A percentile compares a stretch with the other conserved stretches of the same genome.
These are phyloP conservation scores for Strigamia maritima DNA, from an alignment of 2,888 invertebrate species.

Conservation along the genomic window DNA sequence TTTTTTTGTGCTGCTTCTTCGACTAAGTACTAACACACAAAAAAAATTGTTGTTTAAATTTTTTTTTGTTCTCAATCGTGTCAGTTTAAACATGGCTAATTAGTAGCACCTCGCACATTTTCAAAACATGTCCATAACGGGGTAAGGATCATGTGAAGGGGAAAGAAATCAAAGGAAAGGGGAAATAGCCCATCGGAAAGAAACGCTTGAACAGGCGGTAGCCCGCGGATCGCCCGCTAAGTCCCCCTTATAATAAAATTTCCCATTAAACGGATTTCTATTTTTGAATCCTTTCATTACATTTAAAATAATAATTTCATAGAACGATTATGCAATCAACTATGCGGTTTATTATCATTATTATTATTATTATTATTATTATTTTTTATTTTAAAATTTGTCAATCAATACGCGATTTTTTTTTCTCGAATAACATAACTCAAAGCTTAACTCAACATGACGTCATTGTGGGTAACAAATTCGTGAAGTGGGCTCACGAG, in stretches of 20 bases:
- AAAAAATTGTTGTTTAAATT: not conserved
- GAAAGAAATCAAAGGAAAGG: not conserved
- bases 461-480: not conserved
- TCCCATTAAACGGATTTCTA: not conserved
- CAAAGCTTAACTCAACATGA: not conserved
- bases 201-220: conserved; percentile 20
- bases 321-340: too few relatives aligned
- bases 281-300: not conserved
- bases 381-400: too few relatives aligned
- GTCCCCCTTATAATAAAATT: not conserved
- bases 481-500: not conserved
- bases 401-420: not conserved
- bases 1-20: not conserved
- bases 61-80: not conserved
- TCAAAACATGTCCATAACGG: not conserved
- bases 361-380: not conserved
- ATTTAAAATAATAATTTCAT: too few relatives aligned
- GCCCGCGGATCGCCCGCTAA: conserved; percentile 21
- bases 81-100: conserved; percentile 12
- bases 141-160: not conserved
- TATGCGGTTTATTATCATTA: not conserved
- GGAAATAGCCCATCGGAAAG: conserved; percentile 26
- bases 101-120: not conserved
- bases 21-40: too few relatives aligned
- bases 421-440: not conserved